Percentiles rank a stretch among this genome's conserved stretches.
Conservation (phyloP, 2,797 vertebrate species). For the Parauchenoglanis ngamensis region DNA sequence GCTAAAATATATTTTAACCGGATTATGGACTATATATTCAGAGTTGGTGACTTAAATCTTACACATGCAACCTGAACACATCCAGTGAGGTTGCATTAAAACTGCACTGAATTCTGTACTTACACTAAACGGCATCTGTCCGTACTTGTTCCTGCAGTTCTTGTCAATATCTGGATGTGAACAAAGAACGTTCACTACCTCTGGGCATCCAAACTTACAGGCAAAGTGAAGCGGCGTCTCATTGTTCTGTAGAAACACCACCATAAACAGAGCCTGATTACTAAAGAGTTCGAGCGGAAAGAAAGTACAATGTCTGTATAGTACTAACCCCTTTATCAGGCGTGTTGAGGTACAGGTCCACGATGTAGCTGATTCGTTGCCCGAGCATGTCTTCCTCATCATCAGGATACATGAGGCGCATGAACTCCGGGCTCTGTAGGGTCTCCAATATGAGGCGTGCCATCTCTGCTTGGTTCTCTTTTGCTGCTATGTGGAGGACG, state of each 20-base stretch:
- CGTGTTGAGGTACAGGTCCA: slow-evolving; percentile 86
- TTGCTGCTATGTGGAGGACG: slow-evolving; percentile 84
- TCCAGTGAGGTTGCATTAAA: background rate
- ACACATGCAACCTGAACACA: background rate
- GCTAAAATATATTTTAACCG: background rate
- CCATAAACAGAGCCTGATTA: background rate
- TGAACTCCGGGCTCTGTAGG: slow-evolving; percentile 80
- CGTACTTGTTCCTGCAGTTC: slow-evolving; percentile 77
- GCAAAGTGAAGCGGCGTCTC: slow-evolving; percentile 88
- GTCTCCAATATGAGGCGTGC: slow-evolving; percentile 78
- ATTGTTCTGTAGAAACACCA: slow-evolving; percentile 69
- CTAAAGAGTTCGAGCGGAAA: background rate
- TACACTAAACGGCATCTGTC: slow-evolving; percentile 80
- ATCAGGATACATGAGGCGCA: slow-evolving; percentile 85
- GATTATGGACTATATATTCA: background rate
- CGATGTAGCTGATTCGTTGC: slow-evolving; percentile 78
- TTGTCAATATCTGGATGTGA: slow-evolving; percentile 83
- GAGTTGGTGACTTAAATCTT: background rate
- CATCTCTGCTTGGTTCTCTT: slow-evolving; percentile 78
- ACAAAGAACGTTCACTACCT: slow-evolving; percentile 81
- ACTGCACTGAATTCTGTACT: slow-evolving; percentile 56
- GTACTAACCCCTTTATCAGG: slow-evolving; percentile 79
- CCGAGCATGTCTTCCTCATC: slow-evolving; percentile 76
- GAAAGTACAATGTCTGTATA: background rate
- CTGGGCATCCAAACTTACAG: slow-evolving; percentile 84